phyloP scores from a whole-genome alignment of 1,140 invertebrate species.

The Cydia strobilella region DNA sequence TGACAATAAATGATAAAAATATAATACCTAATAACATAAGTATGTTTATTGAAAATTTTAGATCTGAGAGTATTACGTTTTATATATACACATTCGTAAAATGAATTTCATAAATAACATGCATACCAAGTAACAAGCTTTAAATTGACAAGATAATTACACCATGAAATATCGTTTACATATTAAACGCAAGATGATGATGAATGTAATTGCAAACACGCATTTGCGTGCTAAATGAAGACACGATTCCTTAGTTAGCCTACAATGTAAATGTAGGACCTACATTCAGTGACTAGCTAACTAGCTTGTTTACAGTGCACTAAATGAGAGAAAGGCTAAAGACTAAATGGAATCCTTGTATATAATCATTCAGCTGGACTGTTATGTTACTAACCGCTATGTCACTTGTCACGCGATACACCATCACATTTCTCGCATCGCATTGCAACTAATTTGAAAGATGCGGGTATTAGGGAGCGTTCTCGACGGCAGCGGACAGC shows the following conservation, averaged over 20 bases:
- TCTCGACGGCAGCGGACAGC: no score
- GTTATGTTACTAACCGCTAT: not conserved
- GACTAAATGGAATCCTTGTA: not conserved
- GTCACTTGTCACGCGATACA: not conserved
- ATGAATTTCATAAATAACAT: no score
- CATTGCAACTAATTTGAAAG: not conserved
- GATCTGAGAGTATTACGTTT: no score
- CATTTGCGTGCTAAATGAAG: not conserved
- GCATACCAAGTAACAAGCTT: not conserved
- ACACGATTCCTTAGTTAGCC: not conserved
- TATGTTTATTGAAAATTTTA: no score
- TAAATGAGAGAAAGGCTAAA: constrained; percentile 12
- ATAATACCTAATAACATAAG: no score
- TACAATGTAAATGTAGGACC: not conserved
- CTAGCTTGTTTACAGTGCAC: not conserved
- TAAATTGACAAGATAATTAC: not conserved
- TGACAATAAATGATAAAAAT: no score
- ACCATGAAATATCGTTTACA: not conserved
- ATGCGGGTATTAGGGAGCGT: no score
- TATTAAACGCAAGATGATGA: not conserved
- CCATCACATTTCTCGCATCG: not conserved
- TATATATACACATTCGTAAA: no score
- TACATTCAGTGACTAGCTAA: not conserved
- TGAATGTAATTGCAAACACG: not conserved
- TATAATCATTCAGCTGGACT: constrained; percentile 1